Base-by-base conservation (phyloP, 2,888 invertebrate species). In the Archips crataeganus region DNA sequence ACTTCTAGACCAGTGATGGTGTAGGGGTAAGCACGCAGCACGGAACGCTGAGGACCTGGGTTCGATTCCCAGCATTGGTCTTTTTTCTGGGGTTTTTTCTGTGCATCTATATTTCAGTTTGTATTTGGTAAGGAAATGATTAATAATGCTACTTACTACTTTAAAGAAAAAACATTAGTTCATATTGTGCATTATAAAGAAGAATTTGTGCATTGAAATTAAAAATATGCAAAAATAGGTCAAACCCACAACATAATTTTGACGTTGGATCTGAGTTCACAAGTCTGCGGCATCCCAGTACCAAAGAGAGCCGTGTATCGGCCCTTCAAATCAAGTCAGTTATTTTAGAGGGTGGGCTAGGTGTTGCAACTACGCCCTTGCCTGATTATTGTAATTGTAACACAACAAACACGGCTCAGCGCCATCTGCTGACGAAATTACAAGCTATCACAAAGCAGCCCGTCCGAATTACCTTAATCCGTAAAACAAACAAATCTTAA, bases 401-500 rank as follows among this genome's bases (percentile, higher is more conserved):
- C 68, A 73, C 69, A 73, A 73, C 73, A 73, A 68, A 73, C 72
- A 72, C 9, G 2, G 59, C 36, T 59, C 59, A 45, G 51, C 59
- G 49, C 63, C 73, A 73, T 73, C 73, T 73, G 73, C 73, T 57
- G 64, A 64, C 68, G 42, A 66, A 66, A 65, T 66, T 66, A 72
- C 71, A 62, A 67, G 71, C 59, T 49, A 45, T 60, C 64, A 73
- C 69, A 73, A 73, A 73, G 69, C 69, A 69, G 39, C 69, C 64
- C 67, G 54, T 54, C 62, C 42, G 61, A 73, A 70, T 70, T 76
- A 77, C 70, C 60, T 76, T 63, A 23, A 76, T 75, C 74, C 75
- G 74, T 74, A 75, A 77, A 75, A 76, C 77, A 77, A 77, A 76
- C 77, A 77, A 13, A 49, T 54, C 67, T 61, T 77, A 74, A 75